Evolutionary conservation across 2,888 invertebrate species (phyloP).

Genomic region (Rhagonycha fulva): DNA sequence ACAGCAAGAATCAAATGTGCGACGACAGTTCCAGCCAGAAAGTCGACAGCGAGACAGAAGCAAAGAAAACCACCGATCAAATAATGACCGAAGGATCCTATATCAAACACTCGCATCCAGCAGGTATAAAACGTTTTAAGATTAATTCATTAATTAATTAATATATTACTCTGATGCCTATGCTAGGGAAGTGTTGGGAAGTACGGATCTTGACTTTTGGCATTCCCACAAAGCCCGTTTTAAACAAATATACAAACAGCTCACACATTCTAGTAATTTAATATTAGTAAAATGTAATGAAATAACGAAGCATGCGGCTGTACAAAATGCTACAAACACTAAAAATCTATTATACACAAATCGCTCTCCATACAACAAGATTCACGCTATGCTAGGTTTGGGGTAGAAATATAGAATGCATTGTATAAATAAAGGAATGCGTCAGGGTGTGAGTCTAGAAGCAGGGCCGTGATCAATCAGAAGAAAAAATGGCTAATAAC

Average conservation of each 20-base stretch:
- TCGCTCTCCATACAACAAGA: slow-evolving; percentile 34
- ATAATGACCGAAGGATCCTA: slow-evolving; percentile 34
- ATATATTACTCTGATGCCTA: slow-evolving; percentile 51
- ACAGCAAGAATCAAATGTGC: slow-evolving; percentile 21
- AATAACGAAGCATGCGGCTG: slow-evolving; percentile 54
- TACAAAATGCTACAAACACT: slow-evolving; percentile 55
- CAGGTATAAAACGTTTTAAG: slow-evolving; percentile 47
- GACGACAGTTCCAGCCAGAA: slow-evolving; percentile 29
- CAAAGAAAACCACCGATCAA: slow-evolving; percentile 37
- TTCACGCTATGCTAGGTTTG: slow-evolving; percentile 31
- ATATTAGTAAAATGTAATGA: slow-evolving; percentile 44
- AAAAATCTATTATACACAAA: slow-evolving; percentile 41
- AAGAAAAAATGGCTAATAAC: slow-evolving; percentile 1
- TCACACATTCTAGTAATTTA: slow-evolving; percentile 37
- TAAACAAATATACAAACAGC: slow-evolving; percentile 40
- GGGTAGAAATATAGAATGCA: slow-evolving; percentile 52
- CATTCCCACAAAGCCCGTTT: slow-evolving; percentile 36
- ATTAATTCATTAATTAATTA: slow-evolving; percentile 45
- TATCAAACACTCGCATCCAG: slow-evolving; percentile 48
- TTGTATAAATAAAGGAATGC: slow-evolving; percentile 49
- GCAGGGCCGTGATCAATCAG: slow-evolving; percentile 6
- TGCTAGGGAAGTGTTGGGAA: slow-evolving; percentile 41
- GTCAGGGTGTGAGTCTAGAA: slow-evolving; percentile 33
- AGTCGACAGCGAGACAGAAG: slow-evolving; percentile 38
- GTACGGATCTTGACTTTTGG: slow-evolving; percentile 25